These are phyloP conservation scores for Drosophila formosana DNA, from an alignment of 2,888 invertebrate genomes.

Conservation along the genomic window DNA sequence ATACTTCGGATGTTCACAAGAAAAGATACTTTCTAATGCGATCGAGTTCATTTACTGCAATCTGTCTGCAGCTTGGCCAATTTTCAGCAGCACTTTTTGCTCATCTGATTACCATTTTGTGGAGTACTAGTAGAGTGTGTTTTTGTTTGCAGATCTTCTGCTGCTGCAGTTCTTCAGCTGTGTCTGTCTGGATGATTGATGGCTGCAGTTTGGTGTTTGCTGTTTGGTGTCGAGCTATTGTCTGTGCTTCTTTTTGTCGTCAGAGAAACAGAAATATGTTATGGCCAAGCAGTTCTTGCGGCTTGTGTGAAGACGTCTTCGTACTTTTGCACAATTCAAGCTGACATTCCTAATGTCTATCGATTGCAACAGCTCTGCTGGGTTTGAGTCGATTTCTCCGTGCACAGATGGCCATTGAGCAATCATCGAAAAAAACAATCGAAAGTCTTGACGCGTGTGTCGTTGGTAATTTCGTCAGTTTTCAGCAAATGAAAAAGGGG, in stretches of 20 bases:
- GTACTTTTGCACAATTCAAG: constrained; percentile 21
- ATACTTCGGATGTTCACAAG: constrained; percentile 5
- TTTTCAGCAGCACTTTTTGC: constrained; percentile 13
- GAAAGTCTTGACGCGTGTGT: constrained; percentile 46
- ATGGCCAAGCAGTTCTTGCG: constrained; percentile 14
- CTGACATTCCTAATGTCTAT: constrained; percentile 12
- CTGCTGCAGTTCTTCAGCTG: constrained; percentile 30
- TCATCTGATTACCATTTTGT: constrained; percentile 9
- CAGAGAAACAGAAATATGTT: constrained; percentile 19
- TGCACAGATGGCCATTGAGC: constrained; percentile 14
- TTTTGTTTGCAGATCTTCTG: constrained; percentile 15
- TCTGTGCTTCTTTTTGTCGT: constrained; percentile 21
- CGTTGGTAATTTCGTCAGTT: constrained; percentile 12
- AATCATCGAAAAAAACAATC: constrained; percentile 40
- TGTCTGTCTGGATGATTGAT: constrained; percentile 47
- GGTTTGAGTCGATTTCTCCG: constrained; percentile 15
- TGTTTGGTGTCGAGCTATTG: constrained; percentile 30
- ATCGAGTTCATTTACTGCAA: constrained; percentile 25
- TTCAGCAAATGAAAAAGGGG: constrained; percentile 8
- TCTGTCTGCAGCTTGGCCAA: constrained; percentile 8
- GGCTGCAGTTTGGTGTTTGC: constrained; percentile 13
- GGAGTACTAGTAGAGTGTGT: constrained; percentile 1
- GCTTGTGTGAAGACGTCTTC: background rate
- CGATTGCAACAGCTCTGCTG: background rate
- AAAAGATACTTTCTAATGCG: constrained; percentile 20